A percentile compares a stretch with the other conserved stretches of the same genome.
Evolutionary conservation across 2,888 invertebrate species (phyloP).

Genomic region (Caradrina clavipalpis): DNA sequence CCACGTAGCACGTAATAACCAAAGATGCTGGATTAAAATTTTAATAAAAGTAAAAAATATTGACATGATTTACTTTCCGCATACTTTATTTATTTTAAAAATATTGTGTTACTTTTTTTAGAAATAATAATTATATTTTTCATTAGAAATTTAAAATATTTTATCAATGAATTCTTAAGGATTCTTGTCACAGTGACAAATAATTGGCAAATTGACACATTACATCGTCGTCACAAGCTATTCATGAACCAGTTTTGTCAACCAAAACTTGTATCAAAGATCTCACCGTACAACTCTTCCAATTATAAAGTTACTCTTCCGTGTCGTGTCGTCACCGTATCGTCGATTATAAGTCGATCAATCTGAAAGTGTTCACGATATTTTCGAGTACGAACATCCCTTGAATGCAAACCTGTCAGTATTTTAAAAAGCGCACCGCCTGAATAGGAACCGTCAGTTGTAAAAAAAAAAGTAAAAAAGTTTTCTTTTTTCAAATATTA

Average conservation of each 20-base stretch:
- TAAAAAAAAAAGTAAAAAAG: conserved; percentile 45
- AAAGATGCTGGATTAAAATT: too few relatives aligned
- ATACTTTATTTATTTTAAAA: too few relatives aligned
- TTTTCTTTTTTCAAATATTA: conserved; percentile 34
- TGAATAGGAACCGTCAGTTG: conserved; percentile 68
- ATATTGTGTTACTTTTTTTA: too few relatives aligned
- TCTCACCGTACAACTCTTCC: too few relatives aligned
- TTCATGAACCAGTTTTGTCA: conserved; percentile 3
- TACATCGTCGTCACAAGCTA: conserved; percentile 1
- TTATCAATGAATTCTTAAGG: too few relatives aligned
- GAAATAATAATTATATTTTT: too few relatives aligned
- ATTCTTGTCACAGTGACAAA: too few relatives aligned
- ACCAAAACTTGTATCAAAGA: neutral
- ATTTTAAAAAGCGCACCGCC: conserved; percentile 63
- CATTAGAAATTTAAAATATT: too few relatives aligned
- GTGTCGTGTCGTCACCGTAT: conserved; percentile 49
- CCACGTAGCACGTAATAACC: too few relatives aligned
- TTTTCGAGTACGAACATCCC: conserved; percentile 66
- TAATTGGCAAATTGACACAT: conserved; percentile 14
- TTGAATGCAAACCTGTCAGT: conserved; percentile 71
- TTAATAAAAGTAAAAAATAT: too few relatives aligned
- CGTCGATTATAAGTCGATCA: conserved; percentile 48
- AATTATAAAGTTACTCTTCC: neutral
- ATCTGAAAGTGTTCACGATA: conserved; percentile 69
- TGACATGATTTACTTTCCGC: too few relatives aligned